Percentiles rank a stretch among this genome's conserved stretches.
phyloP scores from a whole-genome alignment of 2,113 vertebrate genomes.

The Sorex araneus region DNA sequence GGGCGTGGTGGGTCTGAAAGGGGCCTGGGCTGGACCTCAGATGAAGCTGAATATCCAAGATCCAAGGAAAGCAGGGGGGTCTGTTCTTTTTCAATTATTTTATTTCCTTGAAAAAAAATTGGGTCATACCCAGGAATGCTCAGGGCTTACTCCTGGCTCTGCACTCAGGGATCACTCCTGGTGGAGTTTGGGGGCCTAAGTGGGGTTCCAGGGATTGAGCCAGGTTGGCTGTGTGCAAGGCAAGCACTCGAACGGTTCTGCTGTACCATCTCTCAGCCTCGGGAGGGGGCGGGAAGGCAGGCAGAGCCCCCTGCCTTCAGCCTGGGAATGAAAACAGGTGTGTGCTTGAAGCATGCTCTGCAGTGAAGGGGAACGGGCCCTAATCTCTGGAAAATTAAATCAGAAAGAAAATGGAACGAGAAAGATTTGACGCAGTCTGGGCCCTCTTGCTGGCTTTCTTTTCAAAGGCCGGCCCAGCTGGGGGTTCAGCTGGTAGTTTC shows the following conservation, averaged over 20 bases:
- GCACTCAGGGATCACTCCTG: too few species aligned
- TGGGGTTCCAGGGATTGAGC: too few species aligned
- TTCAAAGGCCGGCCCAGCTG: constrained; percentile 23
- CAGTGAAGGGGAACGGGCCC: constrained; percentile 83
- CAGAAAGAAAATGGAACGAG: constrained; percentile 87
- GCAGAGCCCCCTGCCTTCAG: not conserved
- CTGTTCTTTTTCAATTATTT: not conserved
- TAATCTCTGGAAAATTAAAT: constrained; percentile 91
- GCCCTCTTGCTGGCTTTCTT: constrained; percentile 47
- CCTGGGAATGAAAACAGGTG: constrained; percentile 71
- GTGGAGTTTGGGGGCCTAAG: too few species aligned
- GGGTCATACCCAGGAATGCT: too few species aligned
- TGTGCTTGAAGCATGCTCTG: constrained; percentile 44
- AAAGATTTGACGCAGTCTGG: constrained; percentile 65
- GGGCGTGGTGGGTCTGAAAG: not conserved
- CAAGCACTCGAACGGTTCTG: too few species aligned
- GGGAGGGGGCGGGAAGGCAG: not conserved
- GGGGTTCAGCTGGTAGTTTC: not conserved
- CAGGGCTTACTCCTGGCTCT: too few species aligned
- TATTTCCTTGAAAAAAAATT: too few species aligned
- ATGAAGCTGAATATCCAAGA: not conserved
- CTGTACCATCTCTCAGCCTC: not conserved
- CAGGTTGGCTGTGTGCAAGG: too few species aligned
- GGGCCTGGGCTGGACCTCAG: not conserved
- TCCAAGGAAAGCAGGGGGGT: not conserved